Conservation (phyloP, 2,888 invertebrate genomes). For the Serrognathus titanus region DNA sequence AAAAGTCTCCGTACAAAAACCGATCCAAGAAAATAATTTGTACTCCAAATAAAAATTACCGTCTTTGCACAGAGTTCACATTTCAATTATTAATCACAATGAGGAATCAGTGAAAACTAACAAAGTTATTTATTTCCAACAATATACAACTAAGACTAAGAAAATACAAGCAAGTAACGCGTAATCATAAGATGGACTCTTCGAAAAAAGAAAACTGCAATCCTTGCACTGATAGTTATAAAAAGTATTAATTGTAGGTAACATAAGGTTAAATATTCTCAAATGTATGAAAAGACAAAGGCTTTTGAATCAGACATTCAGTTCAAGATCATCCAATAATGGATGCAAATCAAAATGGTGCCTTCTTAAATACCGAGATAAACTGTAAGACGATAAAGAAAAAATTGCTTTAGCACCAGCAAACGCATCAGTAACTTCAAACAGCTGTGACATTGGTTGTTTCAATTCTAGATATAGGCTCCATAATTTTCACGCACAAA, state of each 20-base stretch:
- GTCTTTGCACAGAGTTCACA: no score
- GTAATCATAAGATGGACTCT: no score
- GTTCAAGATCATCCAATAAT: not conserved
- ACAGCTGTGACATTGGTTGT: conserved; percentile 53
- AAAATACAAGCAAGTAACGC: not conserved
- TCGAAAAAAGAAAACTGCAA: not conserved
- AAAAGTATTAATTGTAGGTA: not conserved
- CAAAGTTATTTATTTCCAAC: conserved; percentile 3
- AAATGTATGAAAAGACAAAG: not conserved
- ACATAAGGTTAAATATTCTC: not conserved
- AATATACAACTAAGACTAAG: conserved; percentile 3
- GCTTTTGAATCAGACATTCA: not conserved
- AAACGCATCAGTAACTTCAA: conserved; percentile 28
- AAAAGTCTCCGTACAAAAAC: no score
- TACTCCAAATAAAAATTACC: no score
- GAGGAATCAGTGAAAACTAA: not conserved
- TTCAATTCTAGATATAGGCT: conserved; percentile 51
- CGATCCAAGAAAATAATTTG: no score
- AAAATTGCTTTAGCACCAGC: not conserved
- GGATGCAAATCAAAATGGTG: no score
- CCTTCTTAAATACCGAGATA: no score
- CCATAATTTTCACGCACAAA: conserved; percentile 50
- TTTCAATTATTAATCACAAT: no score
- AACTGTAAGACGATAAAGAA: not conserved
- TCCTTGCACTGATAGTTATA: not conserved